A percentile compares a stretch with the other conserved stretches of the same genome.
Conservation (phyloP, 2,888 invertebrate species). For the Oegoconia quadripuncta region DNA sequence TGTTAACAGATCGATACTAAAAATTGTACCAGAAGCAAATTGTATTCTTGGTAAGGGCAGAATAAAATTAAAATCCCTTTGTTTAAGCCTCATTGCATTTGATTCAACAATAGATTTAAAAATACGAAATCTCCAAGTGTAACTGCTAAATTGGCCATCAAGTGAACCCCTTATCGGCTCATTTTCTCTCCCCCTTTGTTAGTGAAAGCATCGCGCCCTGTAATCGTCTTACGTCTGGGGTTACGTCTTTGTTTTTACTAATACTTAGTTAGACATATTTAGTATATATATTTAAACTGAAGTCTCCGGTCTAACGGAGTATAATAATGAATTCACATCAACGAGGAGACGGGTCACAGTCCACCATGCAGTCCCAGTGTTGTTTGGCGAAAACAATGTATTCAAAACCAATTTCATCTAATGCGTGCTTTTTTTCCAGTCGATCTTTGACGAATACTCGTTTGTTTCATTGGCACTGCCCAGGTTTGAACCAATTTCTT, state of each 20-base stretch:
- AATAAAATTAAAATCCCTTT: slow-evolving; percentile 27
- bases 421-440: too few species aligned
- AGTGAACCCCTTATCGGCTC: slow-evolving; percentile 45
- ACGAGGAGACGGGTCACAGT: too few species aligned
- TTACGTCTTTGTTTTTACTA: slow-evolving; percentile 35
- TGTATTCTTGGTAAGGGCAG: neutral
- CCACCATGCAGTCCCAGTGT: too few species aligned
- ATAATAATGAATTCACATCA: too few species aligned
- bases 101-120: slow-evolving; percentile 30
- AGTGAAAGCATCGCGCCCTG: slow-evolving; percentile 25
- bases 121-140: slow-evolving; percentile 33
- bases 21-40: neutral
- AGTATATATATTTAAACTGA: too few species aligned
- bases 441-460: too few species aligned
- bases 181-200: slow-evolving; percentile 43
- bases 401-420: too few species aligned
- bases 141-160: slow-evolving; percentile 43
- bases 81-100: slow-evolving; percentile 15
- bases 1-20: too few species aligned
- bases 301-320: too few species aligned
- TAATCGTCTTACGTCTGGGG: slow-evolving; percentile 22
- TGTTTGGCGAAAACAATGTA: too few species aligned
- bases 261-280: slow-evolving; percentile 31
- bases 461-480: too few species aligned
- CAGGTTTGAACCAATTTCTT: too few species aligned